These are phyloP conservation scores for Metellina segmentata DNA, from an alignment of 2,888 invertebrate species.

Conservation along the genomic window DNA sequence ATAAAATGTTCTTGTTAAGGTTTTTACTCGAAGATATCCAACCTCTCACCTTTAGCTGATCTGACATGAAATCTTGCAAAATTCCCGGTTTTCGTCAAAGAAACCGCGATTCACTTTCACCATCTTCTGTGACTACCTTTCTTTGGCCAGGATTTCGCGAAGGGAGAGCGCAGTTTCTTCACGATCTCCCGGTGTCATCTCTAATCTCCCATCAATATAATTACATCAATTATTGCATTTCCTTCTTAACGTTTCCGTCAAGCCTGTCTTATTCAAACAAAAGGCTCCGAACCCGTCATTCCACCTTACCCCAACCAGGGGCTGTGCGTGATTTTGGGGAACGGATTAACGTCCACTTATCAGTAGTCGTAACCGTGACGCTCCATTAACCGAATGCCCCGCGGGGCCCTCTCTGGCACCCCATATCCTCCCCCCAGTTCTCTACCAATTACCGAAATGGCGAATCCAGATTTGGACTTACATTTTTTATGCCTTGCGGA, in stretches of 20 bases:
- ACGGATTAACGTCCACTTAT: background rate
- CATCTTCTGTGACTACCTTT: no score
- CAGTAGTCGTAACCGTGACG: constrained; percentile 8
- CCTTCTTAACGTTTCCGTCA: constrained; percentile 21
- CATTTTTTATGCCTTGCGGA: constrained; percentile 22
- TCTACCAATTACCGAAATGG: constrained; percentile 56
- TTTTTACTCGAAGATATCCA: no score
- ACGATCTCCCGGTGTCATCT: background rate
- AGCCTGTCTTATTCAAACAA: constrained; percentile 9
- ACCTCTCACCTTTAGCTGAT: no score
- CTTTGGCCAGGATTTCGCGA: no score
- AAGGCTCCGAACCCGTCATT: background rate
- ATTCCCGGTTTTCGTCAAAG: background rate
- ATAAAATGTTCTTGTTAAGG: no score
- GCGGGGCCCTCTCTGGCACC: background rate
- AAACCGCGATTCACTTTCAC: background rate
- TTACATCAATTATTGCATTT: constrained; percentile 27
- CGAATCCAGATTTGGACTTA: constrained; percentile 50
- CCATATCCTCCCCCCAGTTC: background rate
- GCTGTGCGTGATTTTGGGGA: constrained; percentile 18
- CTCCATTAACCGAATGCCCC: constrained; percentile 54
- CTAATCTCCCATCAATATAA: constrained; percentile 11
- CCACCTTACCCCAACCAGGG: background rate
- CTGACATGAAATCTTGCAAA: no score
- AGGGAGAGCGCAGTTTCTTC: no score